Evolutionary conservation across 2,797 vertebrate species (phyloP), one percentile per base, ranked within the genome.

Genomic region (Sylvilagus floridanus): DNA sequence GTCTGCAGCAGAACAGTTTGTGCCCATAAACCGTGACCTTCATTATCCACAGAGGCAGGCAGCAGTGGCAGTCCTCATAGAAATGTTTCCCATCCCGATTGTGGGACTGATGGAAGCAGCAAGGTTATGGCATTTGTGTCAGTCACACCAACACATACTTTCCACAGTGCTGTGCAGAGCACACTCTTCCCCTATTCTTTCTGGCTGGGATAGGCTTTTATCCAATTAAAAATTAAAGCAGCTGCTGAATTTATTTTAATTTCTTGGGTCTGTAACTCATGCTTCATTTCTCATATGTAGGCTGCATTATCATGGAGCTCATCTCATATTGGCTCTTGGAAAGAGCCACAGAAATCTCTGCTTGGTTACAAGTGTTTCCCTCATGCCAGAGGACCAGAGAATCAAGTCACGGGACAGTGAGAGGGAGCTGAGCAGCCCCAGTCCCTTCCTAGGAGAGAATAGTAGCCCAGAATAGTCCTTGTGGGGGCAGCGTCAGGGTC

Each of bases 221-320:
- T 77, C 63, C 85, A 95, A 97, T 97, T 97, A 97, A 97, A 97
- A 97, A 97, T 96, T 90, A 97, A 97, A 97, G 96, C 90, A 96
- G 93, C 88, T 84, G 26, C 79, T 79, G 90, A 95, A 94, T 96
- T 96, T 95, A 96, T 94, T 89, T 94, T 96, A 93, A 84, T 93
- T 97, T 96, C 91, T 90, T 75, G 52, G 88, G 69, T 54, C 63
- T 93, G 73, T 75, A 62, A 82, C 92, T 96, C 95, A 97, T 1
- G 47, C 94, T 94, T 83, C 83, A 95, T 93, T 97, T 97, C 96
- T 95, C 95, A 78, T 75, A 95, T 93, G 96, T 92, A 78, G 92
- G 52, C 72, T 65, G 73, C 10, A 62, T 92, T 96, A 94, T 91
- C 72, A 4, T 19, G 7, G 66, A 76, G 68, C 78, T 94, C 93